Evolutionary conservation across 1,140 invertebrate genomes (phyloP), one percentile per base, ranked within the genome.

Genomic region (Himalopsyche phryganea): DNA sequence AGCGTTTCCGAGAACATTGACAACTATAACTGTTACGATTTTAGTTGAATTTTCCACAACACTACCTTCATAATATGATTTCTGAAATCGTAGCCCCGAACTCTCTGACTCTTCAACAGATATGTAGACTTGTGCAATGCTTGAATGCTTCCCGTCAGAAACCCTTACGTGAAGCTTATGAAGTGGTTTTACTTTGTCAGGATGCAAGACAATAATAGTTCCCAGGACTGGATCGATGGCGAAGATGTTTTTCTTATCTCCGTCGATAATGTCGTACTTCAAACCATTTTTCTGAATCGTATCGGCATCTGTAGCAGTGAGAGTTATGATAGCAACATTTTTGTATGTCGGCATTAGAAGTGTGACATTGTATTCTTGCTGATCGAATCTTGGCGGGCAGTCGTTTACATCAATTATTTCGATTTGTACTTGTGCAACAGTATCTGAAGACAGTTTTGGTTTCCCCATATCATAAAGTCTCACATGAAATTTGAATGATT

Each of bases 11-110:
- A 91, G 69, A 7, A 93, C 88, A 69, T 90, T 91, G 0, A 94
- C 83, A 0, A 93, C 85, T 32, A 84, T 83, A 1, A 95, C 83
- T 1, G 85, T 88, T 9, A 82, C 75, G 17, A 86, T 81, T 75
- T 88, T 89, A 1, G 88, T 88, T 2, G 84, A 84, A 68, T 95
- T 94, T 73, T 96, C 92, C 23, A 83, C 67, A 0, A 92, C 83
- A 1, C 79, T 80, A 17, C 87, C 89, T 58, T 84, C 82, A 69
- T 93, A 94, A 1, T 83, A 74, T 0, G 82, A 72, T 66, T 87
- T 84, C 67, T 90, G 85, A 73, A 95, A 95, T 13, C 82, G 71
- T 15, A 94, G 74, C 4, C 87, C 85, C 6, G 83, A 86, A 59
- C 85, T 84, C 61, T 85, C 83, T 1, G 86, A 85, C 51, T 83